Evolutionary conservation across 1,140 invertebrate species (phyloP).

Genomic region (Gyrodactylus bullatarudis): DNA sequence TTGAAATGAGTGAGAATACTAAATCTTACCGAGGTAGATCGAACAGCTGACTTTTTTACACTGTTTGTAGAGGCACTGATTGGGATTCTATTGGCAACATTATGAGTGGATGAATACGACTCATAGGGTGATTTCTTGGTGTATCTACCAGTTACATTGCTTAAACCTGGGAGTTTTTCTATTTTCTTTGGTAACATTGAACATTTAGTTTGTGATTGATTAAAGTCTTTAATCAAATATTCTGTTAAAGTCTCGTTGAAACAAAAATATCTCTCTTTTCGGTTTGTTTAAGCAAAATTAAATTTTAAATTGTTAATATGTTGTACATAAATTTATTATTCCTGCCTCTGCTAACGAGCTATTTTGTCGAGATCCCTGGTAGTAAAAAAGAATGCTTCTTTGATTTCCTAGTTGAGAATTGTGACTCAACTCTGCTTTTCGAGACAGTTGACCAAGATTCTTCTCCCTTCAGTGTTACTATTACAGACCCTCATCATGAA

Average conservation of each 20-base stretch:
- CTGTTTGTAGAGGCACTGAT: neutral
- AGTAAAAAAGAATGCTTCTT: neutral
- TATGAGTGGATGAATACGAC: neutral
- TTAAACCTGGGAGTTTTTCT: neutral
- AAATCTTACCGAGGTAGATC: neutral
- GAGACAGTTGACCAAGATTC: neutral
- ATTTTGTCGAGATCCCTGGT: neutral
- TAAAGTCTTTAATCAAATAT: neutral
- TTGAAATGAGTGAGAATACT: neutral
- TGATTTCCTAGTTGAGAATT: neutral
- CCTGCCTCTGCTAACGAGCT: neutral
- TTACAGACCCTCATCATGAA: neutral
- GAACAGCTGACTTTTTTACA: neutral
- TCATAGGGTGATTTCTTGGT: neutral
- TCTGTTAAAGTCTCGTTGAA: neutral
- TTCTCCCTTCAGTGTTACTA: neutral
- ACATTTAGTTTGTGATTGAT: too few relatives aligned
- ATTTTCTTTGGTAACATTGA: neutral
- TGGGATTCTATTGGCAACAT: neutral
- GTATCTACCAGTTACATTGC: neutral
- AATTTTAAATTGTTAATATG: too few relatives aligned
- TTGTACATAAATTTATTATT: neutral
- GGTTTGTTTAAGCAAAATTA: too few relatives aligned
- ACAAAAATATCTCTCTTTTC: too few relatives aligned
- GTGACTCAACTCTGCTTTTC: neutral